These are phyloP conservation scores for Numida meleagris DNA, from an alignment of 2,113 vertebrate genomes.

Conservation along the genomic window DNA sequence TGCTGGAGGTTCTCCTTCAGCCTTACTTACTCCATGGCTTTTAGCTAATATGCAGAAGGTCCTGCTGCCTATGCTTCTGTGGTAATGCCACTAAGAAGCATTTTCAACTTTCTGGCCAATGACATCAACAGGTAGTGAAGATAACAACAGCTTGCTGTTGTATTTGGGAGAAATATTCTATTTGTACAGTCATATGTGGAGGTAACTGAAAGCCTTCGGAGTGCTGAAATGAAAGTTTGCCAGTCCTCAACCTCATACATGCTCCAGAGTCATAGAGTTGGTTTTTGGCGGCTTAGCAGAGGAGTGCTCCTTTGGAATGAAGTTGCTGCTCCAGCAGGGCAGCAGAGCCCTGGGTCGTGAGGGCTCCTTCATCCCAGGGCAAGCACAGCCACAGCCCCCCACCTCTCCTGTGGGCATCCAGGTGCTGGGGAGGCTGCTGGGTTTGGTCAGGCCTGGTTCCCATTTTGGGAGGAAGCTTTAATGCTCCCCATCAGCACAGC, in stretches of 20 bases:
- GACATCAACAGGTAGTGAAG: slow-evolving; percentile 19
- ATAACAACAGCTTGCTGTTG: slow-evolving; percentile 43
- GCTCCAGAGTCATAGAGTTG: background rate
- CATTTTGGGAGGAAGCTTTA: background rate
- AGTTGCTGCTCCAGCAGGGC: background rate
- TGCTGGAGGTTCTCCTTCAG: background rate
- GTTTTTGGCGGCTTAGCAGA: background rate
- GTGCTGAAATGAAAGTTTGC: background rate
- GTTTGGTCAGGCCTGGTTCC: background rate
- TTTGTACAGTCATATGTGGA: slow-evolving; percentile 34
- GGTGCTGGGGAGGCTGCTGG: background rate
- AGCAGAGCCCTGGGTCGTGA: background rate
- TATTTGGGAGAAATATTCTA: slow-evolving; percentile 26
- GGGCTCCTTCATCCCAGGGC: background rate
- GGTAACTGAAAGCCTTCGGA: background rate
- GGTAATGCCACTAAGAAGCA: slow-evolving; percentile 32
- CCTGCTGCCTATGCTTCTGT: background rate
- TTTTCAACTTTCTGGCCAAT: slow-evolving; percentile 55
- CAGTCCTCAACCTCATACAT: background rate
- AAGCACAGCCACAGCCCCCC: background rate
- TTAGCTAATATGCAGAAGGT: slow-evolving; percentile 28
- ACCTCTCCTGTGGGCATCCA: rapidly evolving
- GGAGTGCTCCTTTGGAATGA: background rate
- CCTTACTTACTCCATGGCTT: background rate
- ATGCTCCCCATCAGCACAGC: background rate